These are phyloP conservation scores for Furcifer pardalis DNA, from an alignment of 2,797 vertebrate species.

Conservation along the genomic window DNA sequence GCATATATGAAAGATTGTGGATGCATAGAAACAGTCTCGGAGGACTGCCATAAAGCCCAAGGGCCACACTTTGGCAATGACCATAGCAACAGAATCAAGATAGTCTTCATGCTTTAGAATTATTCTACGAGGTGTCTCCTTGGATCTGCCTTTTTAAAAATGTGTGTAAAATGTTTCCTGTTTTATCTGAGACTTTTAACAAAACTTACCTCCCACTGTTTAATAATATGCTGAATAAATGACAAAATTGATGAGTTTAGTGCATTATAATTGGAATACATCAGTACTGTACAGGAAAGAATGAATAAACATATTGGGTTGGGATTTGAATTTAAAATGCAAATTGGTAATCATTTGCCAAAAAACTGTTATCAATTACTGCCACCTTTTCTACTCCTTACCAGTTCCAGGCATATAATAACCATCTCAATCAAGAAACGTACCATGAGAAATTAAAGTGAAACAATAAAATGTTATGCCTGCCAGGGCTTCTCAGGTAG, in stretches of 20 bases:
- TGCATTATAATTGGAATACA: constrained; percentile 14
- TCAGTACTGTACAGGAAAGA: constrained; percentile 15
- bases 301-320: constrained; percentile 35
- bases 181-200: not conserved
- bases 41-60: too few relatives aligned
- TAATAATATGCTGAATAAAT: constrained; percentile 29
- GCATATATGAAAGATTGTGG: too few relatives aligned
- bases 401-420: constrained; percentile 4
- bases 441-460: not conserved
- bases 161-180: not conserved
- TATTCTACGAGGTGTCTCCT: not conserved
- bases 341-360: constrained; percentile 30
- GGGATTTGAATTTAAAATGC: constrained; percentile 41
- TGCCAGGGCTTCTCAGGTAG: not conserved
- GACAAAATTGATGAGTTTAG: constrained; percentile 29
- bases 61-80: not conserved
- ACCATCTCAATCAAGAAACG: not conserved
- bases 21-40: too few relatives aligned
- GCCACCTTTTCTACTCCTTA: constrained; percentile 20
- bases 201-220: constrained; percentile 18
- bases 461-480: not conserved
- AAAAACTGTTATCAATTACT: constrained; percentile 38
- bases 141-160: constrained; percentile 3
- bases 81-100: too few relatives aligned
- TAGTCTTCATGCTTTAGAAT: not conserved